Evolutionary conservation across 2,113 vertebrate genomes (phyloP).

Genomic region (Phalacrocorax pelagicus): DNA sequence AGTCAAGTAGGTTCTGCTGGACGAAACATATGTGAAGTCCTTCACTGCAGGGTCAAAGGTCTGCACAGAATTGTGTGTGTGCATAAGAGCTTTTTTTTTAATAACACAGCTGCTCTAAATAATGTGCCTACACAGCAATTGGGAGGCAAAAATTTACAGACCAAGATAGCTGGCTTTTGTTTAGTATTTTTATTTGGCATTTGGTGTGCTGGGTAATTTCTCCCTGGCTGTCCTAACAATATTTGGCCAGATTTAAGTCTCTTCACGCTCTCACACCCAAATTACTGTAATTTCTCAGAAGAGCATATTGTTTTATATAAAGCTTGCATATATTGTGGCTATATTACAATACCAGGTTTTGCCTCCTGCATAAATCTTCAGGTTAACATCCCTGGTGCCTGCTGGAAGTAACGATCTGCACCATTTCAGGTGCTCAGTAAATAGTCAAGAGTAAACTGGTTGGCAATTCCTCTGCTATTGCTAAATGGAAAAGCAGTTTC

Average conservation of each 20-base stretch:
- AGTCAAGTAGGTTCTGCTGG: not conserved
- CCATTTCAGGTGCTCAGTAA: slow-evolving; percentile 2
- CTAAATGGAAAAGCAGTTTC: not conserved
- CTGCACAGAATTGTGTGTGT: not conserved
- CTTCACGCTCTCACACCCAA: not conserved
- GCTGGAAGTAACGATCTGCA: not conserved
- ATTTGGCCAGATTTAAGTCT: not conserved
- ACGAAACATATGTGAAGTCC: not conserved
- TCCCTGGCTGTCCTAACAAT: not conserved
- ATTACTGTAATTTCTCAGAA: not conserved
- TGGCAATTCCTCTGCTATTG: not conserved
- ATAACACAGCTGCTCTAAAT: not conserved
- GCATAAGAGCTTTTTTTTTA: not conserved
- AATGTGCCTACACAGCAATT: not conserved
- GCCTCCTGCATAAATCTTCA: not conserved
- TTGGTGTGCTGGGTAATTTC: not conserved
- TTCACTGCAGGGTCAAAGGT: not conserved
- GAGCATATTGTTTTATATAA: not conserved
- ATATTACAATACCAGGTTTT: not conserved
- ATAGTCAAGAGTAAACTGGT: not conserved
- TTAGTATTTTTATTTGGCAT: not conserved
- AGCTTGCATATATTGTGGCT: not conserved
- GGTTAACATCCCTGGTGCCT: not conserved
- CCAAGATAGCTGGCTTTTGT: not conserved
- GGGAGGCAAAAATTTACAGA: not conserved